Conservation (phyloP, 2,888 invertebrate species). For the Latrodectus hesperus region DNA sequence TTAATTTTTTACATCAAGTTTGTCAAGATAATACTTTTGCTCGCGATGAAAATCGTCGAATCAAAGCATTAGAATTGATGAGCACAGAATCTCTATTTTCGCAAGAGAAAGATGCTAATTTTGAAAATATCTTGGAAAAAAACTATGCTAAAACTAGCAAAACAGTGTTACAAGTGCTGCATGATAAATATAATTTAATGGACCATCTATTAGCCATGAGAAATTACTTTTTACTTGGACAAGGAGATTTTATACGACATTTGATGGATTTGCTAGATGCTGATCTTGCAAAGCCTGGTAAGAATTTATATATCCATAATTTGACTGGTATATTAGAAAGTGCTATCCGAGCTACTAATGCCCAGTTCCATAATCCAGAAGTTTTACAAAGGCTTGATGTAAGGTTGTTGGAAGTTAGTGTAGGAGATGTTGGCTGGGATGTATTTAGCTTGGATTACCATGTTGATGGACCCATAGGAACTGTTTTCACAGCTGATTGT, state of each 20-base stretch:
- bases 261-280: conserved; percentile 92
- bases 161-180: conserved; percentile 88
- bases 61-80: conserved; percentile 69
- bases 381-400: conserved; percentile 91
- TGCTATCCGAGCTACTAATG: conserved; percentile 86
- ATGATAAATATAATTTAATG: conserved; percentile 89
- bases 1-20: conserved; percentile 93
- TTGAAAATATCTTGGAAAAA: conserved; percentile 87
- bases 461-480: conserved; percentile 90
- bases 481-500: conserved; percentile 80
- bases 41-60: conserved; percentile 73
- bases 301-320: conserved; percentile 90
- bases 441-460: conserved; percentile 91
- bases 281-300: conserved; percentile 90
- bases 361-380: conserved; percentile 93
- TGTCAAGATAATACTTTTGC: conserved; percentile 82
- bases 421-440: conserved; percentile 91
- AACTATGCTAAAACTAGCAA: conserved; percentile 91
- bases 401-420: conserved; percentile 80
- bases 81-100: conserved; percentile 80
- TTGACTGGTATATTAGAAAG: conserved; percentile 78
- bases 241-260: conserved; percentile 96
- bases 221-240: conserved; percentile 91
- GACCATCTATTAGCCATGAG: conserved; percentile 93
- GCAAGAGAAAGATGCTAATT: conserved; percentile 82